Percentiles rank a stretch among this genome's conserved stretches.
Evolutionary conservation across 2,113 vertebrate species (phyloP).

Genomic region (Camelus bactrianus): DNA sequence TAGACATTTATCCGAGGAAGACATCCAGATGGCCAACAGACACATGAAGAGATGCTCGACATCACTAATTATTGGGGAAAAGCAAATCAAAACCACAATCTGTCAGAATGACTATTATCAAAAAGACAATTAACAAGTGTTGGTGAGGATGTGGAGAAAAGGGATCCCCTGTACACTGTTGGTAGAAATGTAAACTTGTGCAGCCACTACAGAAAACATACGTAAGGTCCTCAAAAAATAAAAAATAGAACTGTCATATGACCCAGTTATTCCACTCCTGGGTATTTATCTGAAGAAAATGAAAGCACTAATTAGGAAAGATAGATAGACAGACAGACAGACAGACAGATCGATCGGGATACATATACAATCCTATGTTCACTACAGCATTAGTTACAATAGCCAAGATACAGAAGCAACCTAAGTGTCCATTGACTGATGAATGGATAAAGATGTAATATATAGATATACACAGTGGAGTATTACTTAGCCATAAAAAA

Average conservation of each 20-base stretch:
- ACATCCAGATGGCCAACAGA: neutral
- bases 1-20: neutral
- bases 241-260: neutral
- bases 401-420: neutral
- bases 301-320: neutral
- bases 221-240: neutral
- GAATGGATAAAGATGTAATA: neutral
- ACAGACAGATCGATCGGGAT: too few species aligned
- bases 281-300: neutral
- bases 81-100: neutral
- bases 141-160: neutral
- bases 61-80: neutral
- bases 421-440: neutral
- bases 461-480: fast-evolving
- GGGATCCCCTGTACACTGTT: neutral
- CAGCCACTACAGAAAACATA: neutral
- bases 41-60: neutral
- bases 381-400: neutral
- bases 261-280: neutral
- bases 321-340: neutral
- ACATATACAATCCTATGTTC: too few species aligned
- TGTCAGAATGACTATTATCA: too few species aligned
- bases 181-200: neutral
- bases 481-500: neutral
- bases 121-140: neutral